Evolutionary conservation across 2,797 vertebrate genomes (phyloP).

Genomic region (Tadarida brasiliensis): DNA sequence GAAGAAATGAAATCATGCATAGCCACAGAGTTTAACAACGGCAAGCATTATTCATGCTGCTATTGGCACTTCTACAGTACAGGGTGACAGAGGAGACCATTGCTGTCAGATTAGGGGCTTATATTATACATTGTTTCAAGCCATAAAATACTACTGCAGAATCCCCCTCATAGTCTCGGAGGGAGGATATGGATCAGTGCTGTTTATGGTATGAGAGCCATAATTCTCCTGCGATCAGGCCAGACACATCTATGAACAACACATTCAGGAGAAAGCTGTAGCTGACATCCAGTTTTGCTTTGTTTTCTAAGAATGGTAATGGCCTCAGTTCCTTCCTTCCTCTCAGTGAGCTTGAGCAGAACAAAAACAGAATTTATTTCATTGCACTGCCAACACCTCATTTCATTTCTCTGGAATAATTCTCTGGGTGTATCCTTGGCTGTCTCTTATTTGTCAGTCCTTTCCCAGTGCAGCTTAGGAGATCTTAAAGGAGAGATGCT

Average conservation of each 20-base stretch:
- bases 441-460: conserved; percentile 72
- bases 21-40: not conserved
- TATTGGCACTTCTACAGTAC: not conserved
- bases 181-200: conserved; percentile 48
- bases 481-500: conserved; percentile 69
- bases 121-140: conserved; percentile 24
- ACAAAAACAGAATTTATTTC: conserved; percentile 66
- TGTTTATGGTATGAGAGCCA: conserved; percentile 31
- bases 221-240: conserved; percentile 60
- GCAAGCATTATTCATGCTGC: not conserved
- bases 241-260: conserved; percentile 53
- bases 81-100: not conserved
- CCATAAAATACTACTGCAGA: conserved; percentile 24
- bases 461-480: conserved; percentile 71
- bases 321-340: conserved; percentile 68
- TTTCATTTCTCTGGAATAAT: conserved; percentile 72
- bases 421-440: conserved; percentile 59
- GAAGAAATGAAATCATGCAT: not conserved
- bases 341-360: conserved; percentile 60
- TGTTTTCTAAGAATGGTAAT: conserved; percentile 64
- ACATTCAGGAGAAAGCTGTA: conserved; percentile 23
- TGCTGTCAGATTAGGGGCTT: conserved; percentile 5
- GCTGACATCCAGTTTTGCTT: conserved; percentile 48
- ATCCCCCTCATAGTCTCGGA: not conserved
- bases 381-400: conserved; percentile 75